Evolutionary conservation across 1,140 invertebrate genomes (phyloP), one percentile per base, ranked within the genome.

Genomic region (Heliconius hermathena): DNA sequence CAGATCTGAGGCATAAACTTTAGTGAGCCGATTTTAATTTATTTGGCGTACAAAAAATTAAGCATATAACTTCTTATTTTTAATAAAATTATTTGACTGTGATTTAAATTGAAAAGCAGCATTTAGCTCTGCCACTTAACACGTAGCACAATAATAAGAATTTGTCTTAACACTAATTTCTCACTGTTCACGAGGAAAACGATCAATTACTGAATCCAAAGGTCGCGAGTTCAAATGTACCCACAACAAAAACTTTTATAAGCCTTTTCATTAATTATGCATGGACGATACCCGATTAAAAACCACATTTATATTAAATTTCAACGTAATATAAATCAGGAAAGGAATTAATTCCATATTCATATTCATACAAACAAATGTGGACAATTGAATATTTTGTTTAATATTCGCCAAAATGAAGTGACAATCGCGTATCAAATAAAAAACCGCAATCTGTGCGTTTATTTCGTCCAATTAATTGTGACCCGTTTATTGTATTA

Each of bases 351-450:
- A 66, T 66, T 66, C 29, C 9, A 46, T 16, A 66, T 60, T 22
- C 22, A 60, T n/a, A 22, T 66, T 26, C 13, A 66, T 26, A 29
- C 13, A 66, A 66, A 66, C 60, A 29, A 29, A 66, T 22, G 11
- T 66, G 60, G 60, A 29, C 60, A 66, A 66, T 66, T 29, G 60
- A 66, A 66, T 26, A 29, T 66, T 66, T 66, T 29, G 57, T 60
- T 60, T 26, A 13, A 60, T 26, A 26, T 60, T 60, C 57, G 26
- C 60, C 26, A 66, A 66, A 66, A 66, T 66, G 22, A 66, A 66
- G 60, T 66, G 60, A 66, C 60, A 66, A 66, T 66, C 60, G 57
- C n/a, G 26, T 29, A 66, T 66, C 22, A 66, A 26, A 66, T 66
- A 66, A 66, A 66, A 52, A 29, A 66, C 60, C 60, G 13, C 60